These are phyloP conservation scores for Rutilus rutilus DNA, from an alignment of 2,113 vertebrate species.

Conservation along the genomic window DNA sequence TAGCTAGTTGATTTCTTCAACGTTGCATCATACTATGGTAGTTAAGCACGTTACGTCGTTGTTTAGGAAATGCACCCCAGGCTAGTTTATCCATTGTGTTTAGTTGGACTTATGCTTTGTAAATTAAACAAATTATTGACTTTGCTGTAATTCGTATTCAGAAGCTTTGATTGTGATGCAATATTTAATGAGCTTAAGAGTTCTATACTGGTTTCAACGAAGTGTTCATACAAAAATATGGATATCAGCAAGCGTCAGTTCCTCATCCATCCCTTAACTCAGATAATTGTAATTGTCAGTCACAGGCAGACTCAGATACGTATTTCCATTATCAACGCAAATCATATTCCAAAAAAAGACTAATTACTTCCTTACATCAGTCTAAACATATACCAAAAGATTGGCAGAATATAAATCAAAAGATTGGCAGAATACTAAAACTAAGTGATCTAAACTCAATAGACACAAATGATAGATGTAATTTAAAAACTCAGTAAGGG, in stretches of 20 bases:
- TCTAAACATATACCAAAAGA: constrained; percentile 63
- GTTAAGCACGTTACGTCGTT: no score
- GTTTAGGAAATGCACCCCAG: background rate
- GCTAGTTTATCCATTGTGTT: background rate
- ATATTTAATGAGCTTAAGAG: constrained; percentile 3
- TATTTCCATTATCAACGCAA: constrained; percentile 65
- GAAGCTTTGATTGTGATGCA: background rate
- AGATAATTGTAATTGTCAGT: constrained; percentile 60
- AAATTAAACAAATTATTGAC: constrained; percentile 33
- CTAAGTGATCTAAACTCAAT: constrained; percentile 47
- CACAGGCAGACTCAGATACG: constrained; percentile 63
- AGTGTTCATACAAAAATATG: constrained; percentile 15
- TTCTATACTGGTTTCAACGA: constrained; percentile 11
- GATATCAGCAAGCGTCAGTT: constrained; percentile 56
- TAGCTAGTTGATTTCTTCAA: no score
- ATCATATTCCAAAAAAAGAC: constrained; percentile 71
- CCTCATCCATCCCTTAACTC: constrained; percentile 52
- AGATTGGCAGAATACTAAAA: constrained; percentile 33
- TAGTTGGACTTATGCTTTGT: background rate
- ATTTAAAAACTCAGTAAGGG: background rate
- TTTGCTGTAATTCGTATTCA: constrained; percentile 13
- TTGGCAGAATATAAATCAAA: constrained; percentile 60
- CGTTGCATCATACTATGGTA: no score
- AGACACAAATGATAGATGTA: constrained; percentile 25
- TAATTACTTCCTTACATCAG: constrained; percentile 65